Percentiles rank a stretch among this genome's conserved stretches.
phyloP scores from a whole-genome alignment of 2,113 vertebrate species.

The Lagopus muta region DNA sequence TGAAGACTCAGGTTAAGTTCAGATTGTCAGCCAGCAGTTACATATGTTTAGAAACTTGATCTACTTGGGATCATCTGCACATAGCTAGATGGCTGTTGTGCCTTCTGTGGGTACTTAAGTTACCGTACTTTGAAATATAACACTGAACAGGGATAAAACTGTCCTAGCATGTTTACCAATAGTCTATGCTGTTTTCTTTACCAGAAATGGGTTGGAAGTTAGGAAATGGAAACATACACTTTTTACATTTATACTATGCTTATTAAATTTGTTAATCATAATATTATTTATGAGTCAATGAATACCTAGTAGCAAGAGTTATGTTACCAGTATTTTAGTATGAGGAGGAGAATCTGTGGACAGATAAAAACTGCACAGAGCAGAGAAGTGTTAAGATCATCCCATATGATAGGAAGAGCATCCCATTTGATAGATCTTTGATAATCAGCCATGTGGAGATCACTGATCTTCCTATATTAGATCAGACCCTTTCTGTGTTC shows the following conservation, averaged over 20 bases:
- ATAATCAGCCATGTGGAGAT: not conserved
- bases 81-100: not conserved
- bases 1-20: not conserved
- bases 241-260: not conserved
- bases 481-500: not conserved
- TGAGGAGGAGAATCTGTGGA: not conserved
- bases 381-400: not conserved
- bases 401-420: not conserved
- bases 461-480: not conserved
- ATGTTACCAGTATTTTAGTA: not conserved
- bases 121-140: not conserved
- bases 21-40: not conserved
- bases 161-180: not conserved
- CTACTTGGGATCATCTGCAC: not conserved
- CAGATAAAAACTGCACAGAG: not conserved
- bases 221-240: not conserved
- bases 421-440: not conserved
- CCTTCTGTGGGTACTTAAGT: not conserved
- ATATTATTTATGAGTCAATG: not conserved
- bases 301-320: not conserved
- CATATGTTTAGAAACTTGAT: not conserved
- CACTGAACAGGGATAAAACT: not conserved
- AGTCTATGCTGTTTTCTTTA: not conserved
- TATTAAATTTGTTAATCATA: not conserved
- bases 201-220: not conserved